Base-by-base conservation (phyloP, 2,797 vertebrate genomes). In the Odontamblyopus rebecca region DNA sequence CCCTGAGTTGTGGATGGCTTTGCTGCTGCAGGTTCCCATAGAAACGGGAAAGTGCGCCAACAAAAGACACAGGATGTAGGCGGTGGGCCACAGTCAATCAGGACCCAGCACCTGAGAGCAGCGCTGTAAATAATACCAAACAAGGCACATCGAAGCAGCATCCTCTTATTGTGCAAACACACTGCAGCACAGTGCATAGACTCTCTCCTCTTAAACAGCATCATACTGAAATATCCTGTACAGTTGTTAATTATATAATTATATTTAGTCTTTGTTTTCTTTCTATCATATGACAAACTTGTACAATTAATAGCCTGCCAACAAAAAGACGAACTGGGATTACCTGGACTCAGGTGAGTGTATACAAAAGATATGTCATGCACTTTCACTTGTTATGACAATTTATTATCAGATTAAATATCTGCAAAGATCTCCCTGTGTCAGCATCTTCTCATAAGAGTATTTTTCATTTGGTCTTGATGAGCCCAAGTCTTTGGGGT, bases 11-110 rank as follows among this genome's bases (percentile, higher is more conserved):
- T 85, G 80, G 79, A 88, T 87, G 69, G 68, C 78, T 79, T 82
- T 75, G 82, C 86, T 84, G 82, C 70, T 68, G 67, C 71, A 68
- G 77, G 91, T 92, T 88, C 71, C 86, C 83, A 92, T 91, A 77
- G 89, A 74, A 92, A 92, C 87, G 54, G 27, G 64, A 89, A 89
- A 82, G 89, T 84, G 85, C 86, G 85, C 75, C 70, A 73, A 80
- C 67, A 61, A 80, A 76, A 83, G 82, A 85, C 6, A 60, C 77
- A 78, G 44, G 74, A 85, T 86, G 89, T 90, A 88, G 91, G 90
- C 88, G 82, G 80, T n/a, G 5, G 69, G 73, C 86, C 64, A 38
- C 84, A 75, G 84, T 86, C 89, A 78, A 83, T 80, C 79, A 85
- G 88, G 84, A 83, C 83, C 75, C 73, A 76, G 82, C 85, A 88